phyloP scores from a whole-genome alignment of 2,797 vertebrate species.

The Myoxocephalus aenaeus region DNA sequence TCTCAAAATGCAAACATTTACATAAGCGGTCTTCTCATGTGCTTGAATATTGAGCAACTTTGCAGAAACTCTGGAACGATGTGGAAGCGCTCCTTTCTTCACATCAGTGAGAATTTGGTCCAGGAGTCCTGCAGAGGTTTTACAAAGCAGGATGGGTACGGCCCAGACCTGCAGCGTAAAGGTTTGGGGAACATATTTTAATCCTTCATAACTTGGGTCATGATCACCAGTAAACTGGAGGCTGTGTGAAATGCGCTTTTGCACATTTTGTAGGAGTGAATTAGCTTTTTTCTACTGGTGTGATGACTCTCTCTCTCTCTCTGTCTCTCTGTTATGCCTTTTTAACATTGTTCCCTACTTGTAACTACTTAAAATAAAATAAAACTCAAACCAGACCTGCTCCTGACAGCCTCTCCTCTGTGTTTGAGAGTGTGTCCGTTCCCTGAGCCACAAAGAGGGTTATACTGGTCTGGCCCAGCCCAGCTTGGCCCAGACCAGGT shows the following conservation, averaged over 20 bases:
- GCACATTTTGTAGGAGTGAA: no score
- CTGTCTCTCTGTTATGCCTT: conserved; percentile 1
- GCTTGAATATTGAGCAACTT: conserved; percentile 42
- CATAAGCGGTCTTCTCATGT: conserved; percentile 33
- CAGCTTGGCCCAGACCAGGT: conserved; percentile 59
- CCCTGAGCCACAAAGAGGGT: conserved; percentile 46
- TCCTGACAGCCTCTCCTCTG: conserved; percentile 28
- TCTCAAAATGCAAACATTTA: conserved; percentile 36
- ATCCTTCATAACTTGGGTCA: no score
- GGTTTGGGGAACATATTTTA: no score
- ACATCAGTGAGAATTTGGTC: conserved; percentile 26
- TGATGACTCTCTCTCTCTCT: no score
- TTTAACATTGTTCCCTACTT: conserved; percentile 29
- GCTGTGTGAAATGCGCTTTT: no score
- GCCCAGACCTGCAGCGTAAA: not conserved
- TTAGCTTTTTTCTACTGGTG: no score
- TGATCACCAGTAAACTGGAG: no score
- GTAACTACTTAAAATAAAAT: conserved; percentile 13
- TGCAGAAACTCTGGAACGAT: conserved; percentile 32
- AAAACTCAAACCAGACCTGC: conserved; percentile 40
- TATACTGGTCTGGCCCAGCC: conserved; percentile 49
- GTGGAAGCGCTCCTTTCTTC: conserved; percentile 24
- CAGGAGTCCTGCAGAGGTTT: not conserved
- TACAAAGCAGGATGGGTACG: not conserved
- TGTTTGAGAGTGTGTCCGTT: conserved; percentile 33